These are phyloP conservation scores for Eilema caniola DNA, from an alignment of 2,888 invertebrate genomes.

Conservation along the genomic window DNA sequence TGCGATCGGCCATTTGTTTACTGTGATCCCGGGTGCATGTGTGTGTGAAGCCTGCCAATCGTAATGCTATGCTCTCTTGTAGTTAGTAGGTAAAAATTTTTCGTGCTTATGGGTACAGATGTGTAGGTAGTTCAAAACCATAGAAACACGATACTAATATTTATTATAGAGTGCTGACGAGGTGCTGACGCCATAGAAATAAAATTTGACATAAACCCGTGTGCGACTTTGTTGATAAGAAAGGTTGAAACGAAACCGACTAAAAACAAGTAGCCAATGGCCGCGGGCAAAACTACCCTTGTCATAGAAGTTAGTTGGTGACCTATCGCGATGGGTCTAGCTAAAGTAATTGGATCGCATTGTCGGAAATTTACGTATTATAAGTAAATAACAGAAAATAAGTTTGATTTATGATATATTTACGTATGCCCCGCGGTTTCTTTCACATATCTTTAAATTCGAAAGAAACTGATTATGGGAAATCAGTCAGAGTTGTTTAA, in stretches of 20 bases:
- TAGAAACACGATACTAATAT: neutral
- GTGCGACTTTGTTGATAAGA: neutral
- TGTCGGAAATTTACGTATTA: neutral
- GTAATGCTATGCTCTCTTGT: too few relatives aligned
- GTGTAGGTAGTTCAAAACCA: neutral
- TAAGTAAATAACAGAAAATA: neutral
- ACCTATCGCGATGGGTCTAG: neutral
- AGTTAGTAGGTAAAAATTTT: too few relatives aligned
- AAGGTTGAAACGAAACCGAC: neutral
- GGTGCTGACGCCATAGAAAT: neutral
- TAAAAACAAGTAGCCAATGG: neutral
- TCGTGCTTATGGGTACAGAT: too few relatives aligned
- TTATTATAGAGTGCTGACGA: too few relatives aligned
- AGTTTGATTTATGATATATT: neutral
- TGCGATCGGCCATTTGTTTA: too few relatives aligned
- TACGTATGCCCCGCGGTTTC: too few relatives aligned
- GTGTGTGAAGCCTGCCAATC: too few relatives aligned
- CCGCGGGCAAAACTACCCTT: neutral
- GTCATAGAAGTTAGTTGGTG: neutral
- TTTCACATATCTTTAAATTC: too few relatives aligned
- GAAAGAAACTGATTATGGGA: too few relatives aligned
- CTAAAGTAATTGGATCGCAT: neutral
- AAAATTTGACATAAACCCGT: neutral
- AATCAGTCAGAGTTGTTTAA: too few relatives aligned
- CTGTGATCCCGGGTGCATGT: too few relatives aligned